A percentile compares a stretch with the other conserved stretches of the same genome.
These are phyloP conservation scores for Euclidia mi DNA, from an alignment of 2,888 invertebrate genomes.

Conservation along the genomic window DNA sequence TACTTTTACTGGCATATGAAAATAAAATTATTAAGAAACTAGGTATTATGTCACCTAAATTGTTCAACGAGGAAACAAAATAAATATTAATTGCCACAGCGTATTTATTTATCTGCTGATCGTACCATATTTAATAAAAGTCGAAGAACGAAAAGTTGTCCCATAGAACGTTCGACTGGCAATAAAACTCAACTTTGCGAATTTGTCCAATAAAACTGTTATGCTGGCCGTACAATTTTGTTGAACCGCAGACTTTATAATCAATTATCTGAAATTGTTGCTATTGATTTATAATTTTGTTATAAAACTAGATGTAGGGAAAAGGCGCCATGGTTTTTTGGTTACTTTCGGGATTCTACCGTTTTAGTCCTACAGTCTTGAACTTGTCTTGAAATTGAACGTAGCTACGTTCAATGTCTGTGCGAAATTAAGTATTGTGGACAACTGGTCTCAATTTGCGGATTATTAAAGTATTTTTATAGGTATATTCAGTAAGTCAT, in stretches of 20 bases:
- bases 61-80: too few relatives aligned
- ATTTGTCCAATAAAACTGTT: slow-evolving; percentile 3
- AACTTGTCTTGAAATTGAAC: too few relatives aligned
- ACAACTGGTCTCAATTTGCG: too few relatives aligned
- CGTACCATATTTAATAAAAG: slow-evolving; percentile 6
- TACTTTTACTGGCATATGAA: too few relatives aligned
- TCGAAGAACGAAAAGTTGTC: slow-evolving; percentile 7
- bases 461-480: background rate
- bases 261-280: background rate
- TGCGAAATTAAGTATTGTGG: too few relatives aligned
- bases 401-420: too few relatives aligned
- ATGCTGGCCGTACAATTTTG: slow-evolving; percentile 6
- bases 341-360: too few relatives aligned
- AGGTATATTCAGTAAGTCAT: background rate
- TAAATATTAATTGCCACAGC: too few relatives aligned
- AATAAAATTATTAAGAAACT: too few relatives aligned
- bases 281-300: background rate
- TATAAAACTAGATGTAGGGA: background rate
- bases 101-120: background rate
- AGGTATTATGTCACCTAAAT: too few relatives aligned
- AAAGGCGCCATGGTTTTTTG: too few relatives aligned
- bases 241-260: slow-evolving; percentile 7
- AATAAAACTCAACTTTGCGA: background rate
- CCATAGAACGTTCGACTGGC: background rate
- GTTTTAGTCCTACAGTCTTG: too few relatives aligned